Conservation (phyloP, 37 sponge, comb jelly and placozoan species). For the Oscarella lobularis region DNA sequence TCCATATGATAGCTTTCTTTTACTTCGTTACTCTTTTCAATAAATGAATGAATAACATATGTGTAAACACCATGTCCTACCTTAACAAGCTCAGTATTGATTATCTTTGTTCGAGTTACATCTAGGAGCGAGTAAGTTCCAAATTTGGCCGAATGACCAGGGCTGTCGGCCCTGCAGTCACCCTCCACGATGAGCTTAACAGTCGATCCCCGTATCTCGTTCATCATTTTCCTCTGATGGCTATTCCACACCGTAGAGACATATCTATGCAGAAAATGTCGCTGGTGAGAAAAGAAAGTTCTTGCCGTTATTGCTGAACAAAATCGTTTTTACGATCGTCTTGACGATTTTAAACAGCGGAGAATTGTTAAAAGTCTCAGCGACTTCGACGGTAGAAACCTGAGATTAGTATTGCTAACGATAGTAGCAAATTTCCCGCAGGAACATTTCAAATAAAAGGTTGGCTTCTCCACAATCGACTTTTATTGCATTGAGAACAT, state of each 20-base stretch:
- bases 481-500: slow-evolving; percentile 11
- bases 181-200: background rate
- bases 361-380: background rate
- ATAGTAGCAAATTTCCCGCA: slow-evolving; percentile 24
- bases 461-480: slow-evolving; percentile 23
- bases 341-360: background rate
- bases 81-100: slow-evolving; percentile 5
- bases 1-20: background rate
- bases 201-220: background rate
- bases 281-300: slow-evolving; percentile 9
- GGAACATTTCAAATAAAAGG: slow-evolving; percentile 13
- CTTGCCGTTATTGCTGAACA: background rate
- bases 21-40: background rate
- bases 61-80: background rate
- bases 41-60: background rate
- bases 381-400: background rate
- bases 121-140: slow-evolving; percentile 21
- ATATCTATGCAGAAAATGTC: slow-evolving; percentile 2
- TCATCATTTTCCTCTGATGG: background rate
- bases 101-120: background rate
- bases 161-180: slow-evolving; percentile 17
- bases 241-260: slow-evolving; percentile 3
- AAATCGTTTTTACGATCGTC: background rate
- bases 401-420: slow-evolving; percentile 17
- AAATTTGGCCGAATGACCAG: slow-evolving; percentile 16